Percentiles rank a stretch among this genome's conserved stretches.
Evolutionary conservation across 2,113 vertebrate genomes (phyloP).

Genomic region (Pseudorectes ferrugineus): DNA sequence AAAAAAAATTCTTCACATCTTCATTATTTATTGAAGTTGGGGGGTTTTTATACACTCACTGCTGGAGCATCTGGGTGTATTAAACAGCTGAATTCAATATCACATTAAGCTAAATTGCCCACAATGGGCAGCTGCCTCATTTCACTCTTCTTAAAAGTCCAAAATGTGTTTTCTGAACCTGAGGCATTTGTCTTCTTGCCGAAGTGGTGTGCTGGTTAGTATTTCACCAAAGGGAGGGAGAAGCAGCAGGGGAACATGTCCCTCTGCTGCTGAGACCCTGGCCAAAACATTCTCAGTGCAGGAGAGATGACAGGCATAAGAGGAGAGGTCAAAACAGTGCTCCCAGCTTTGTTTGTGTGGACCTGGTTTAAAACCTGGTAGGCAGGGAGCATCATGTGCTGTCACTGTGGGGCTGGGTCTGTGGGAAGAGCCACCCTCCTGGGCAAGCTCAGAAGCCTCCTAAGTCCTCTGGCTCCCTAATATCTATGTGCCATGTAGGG

Average conservation of each 20-base stretch:
- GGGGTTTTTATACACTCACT: not conserved
- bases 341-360: not conserved
- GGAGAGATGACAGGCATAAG: not conserved
- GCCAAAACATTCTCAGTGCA: not conserved
- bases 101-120: constrained; percentile 25
- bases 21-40: constrained; percentile 34
- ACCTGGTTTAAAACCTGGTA: not conserved
- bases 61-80: constrained; percentile 44
- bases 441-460: not conserved
- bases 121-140: constrained; percentile 30
- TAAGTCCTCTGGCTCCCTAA: not conserved
- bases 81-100: constrained; percentile 28
- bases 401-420: not conserved
- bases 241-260: accelerated
- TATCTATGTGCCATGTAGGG: not conserved
- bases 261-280: not conserved
- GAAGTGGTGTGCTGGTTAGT: not conserved
- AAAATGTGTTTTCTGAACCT: not conserved
- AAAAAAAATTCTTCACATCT: not conserved
- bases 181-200: not conserved
- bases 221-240: not conserved
- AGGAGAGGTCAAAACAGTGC: not conserved
- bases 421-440: not conserved
- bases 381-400: accelerated
- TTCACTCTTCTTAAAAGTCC: not conserved